A percentile compares a stretch with the other conserved stretches of the same genome.
These are phyloP conservation scores for Harpalus rubripes DNA, from an alignment of 2,888 invertebrate species.

Conservation along the genomic window DNA sequence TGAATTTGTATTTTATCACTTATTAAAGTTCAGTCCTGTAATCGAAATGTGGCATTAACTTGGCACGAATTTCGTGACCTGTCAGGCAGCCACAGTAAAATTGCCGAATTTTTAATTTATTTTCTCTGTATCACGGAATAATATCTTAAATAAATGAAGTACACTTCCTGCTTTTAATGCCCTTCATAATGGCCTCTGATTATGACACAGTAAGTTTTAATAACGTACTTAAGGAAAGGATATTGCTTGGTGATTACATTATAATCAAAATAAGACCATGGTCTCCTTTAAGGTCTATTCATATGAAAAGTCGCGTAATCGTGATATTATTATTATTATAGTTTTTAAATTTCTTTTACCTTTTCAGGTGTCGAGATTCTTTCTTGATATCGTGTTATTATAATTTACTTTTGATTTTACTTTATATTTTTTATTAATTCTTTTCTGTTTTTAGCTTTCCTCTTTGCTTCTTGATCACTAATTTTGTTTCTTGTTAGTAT, in stretches of 20 bases:
- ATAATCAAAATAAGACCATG: conserved; percentile 7
- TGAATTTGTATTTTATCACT: conserved; percentile 51
- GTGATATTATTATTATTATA: no score
- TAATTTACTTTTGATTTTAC: no score
- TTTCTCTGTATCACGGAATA: conserved; percentile 27
- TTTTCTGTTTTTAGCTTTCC: no score
- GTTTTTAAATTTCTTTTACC: no score
- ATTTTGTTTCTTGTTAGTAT: no score
- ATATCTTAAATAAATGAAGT: conserved; percentile 31
- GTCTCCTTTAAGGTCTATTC: no score
- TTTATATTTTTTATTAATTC: no score
- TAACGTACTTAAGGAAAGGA: neutral
- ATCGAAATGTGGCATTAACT: conserved; percentile 45
- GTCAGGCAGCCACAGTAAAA: conserved; percentile 12
- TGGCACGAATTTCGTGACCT: conserved; percentile 47
- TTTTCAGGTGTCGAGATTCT: no score
- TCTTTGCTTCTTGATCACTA: no score
- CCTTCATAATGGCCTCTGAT: conserved; percentile 3
- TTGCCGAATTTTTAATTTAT: conserved; percentile 46
- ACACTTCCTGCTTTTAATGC: neutral
- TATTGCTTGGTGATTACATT: neutral
- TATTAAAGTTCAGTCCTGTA: conserved; percentile 43
- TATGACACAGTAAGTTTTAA: conserved; percentile 28
- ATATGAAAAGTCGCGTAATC: no score
- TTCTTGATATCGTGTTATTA: no score